Evolutionary conservation across 2,113 vertebrate genomes (phyloP).

Genomic region (Percopsis transmontana): DNA sequence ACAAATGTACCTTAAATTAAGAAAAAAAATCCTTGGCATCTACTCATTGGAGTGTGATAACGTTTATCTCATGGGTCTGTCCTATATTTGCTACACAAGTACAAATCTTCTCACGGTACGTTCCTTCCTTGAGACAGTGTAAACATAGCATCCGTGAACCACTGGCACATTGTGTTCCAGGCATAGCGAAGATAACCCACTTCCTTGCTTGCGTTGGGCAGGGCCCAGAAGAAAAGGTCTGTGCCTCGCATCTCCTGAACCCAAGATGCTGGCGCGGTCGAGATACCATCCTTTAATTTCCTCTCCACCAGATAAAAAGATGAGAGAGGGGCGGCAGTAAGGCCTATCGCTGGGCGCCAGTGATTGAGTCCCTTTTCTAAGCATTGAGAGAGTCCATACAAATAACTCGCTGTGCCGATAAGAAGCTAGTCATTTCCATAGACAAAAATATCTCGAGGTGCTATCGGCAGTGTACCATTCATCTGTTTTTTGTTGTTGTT

Average conservation of each 20-base stretch:
- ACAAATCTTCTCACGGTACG: slow-evolving; percentile 35
- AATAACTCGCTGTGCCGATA: slow-evolving; percentile 70
- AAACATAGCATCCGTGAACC: slow-evolving; percentile 36
- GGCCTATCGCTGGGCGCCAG: slow-evolving; percentile 64
- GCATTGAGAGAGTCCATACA: slow-evolving; percentile 63
- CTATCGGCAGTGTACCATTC: slow-evolving; percentile 64
- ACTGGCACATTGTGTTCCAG: slow-evolving; percentile 18
- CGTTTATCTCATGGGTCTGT: slow-evolving; percentile 14
- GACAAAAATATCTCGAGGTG: slow-evolving; percentile 55
- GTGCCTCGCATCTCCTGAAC: slow-evolving; percentile 46
- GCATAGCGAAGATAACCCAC: slow-evolving; percentile 34
- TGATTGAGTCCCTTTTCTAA: slow-evolving; percentile 73
- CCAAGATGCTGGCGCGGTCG: slow-evolving; percentile 18
- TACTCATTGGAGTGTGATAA: background rate
- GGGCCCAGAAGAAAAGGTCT: slow-evolving; percentile 46
- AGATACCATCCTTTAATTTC: slow-evolving; percentile 79
- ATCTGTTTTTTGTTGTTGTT: slow-evolving; percentile 52
- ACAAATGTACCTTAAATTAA: no score
- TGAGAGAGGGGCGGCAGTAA: slow-evolving; percentile 59
- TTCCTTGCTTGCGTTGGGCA: slow-evolving; percentile 34
- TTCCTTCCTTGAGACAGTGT: slow-evolving; percentile 7
- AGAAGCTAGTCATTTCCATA: slow-evolving; percentile 71
- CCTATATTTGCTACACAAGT: background rate
- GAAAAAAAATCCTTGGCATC: background rate
- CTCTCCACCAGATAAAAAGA: slow-evolving; percentile 73